Evolutionary conservation across 2,888 invertebrate species (phyloP).

Genomic region (Hypsopygia costalis): DNA sequence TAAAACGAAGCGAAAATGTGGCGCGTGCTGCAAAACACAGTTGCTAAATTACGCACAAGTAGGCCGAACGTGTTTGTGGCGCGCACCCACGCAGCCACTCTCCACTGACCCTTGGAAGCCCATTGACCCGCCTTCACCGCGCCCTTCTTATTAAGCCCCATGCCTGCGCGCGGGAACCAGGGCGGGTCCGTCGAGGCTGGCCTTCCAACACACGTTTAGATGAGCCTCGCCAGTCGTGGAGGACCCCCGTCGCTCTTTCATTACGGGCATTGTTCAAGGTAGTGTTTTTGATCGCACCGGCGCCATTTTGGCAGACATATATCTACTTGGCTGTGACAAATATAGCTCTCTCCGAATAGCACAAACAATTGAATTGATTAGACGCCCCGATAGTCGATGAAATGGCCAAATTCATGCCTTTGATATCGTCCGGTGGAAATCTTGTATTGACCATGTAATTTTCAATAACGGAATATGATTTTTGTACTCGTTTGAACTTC

Average conservation of each 20-base stretch:
- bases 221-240: conserved; percentile 37
- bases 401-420: too few relatives aligned
- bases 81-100: conserved; percentile 42
- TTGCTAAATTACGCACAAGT: conserved; percentile 53
- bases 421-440: too few relatives aligned
- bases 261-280: conserved; percentile 48
- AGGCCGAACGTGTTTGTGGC: conserved; percentile 48
- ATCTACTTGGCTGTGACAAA: conserved; percentile 13
- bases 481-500: too few relatives aligned
- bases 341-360: conserved; percentile 22
- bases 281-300: conserved; percentile 39
- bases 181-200: conserved; percentile 32
- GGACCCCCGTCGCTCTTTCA: conserved; percentile 51
- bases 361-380: too few relatives aligned
- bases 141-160: conserved; percentile 27
- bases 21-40: conserved; percentile 46
- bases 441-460: too few relatives aligned
- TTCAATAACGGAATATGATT: too few relatives aligned
- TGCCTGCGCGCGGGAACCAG: conserved; percentile 21
- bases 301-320: conserved; percentile 28
- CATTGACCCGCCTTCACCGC: conserved; percentile 47
- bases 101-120: conserved; percentile 40
- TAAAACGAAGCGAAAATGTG: conserved; percentile 19
- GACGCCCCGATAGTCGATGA: too few relatives aligned
- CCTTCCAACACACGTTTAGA: conserved; percentile 40